Percentiles rank a stretch among this genome's conserved stretches.
phyloP scores from a whole-genome alignment of 1,140 invertebrate species.

The Drosophila kurseongensis region DNA sequence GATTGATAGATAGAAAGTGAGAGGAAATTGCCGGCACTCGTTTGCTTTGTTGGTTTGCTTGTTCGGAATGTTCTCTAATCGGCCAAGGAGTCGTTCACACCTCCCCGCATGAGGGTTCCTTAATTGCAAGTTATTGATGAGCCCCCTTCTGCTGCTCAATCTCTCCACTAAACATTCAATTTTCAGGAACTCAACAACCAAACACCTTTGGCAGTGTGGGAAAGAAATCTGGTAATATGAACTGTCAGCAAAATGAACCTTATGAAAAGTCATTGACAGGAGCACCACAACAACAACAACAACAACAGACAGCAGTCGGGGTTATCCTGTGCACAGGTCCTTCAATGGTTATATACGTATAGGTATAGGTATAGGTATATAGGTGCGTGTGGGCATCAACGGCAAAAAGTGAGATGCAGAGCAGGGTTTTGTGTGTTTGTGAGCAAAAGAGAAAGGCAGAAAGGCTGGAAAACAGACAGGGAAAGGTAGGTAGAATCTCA shows the following conservation, averaged over 20 bases:
- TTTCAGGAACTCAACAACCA: constrained; percentile 16
- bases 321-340: constrained; percentile 48
- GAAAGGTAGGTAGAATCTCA: constrained; percentile 66
- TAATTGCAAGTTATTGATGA: constrained; percentile 75
- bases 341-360: not conserved
- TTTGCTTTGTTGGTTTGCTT: constrained; percentile 47
- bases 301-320: constrained; percentile 1
- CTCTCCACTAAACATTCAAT: constrained; percentile 42
- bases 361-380: not conserved
- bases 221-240: constrained; percentile 54
- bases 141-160: not conserved
- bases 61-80: constrained; percentile 63
- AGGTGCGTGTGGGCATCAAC: constrained; percentile 58
- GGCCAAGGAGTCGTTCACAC: constrained; percentile 47
- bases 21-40: constrained; percentile 35
- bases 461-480: not conserved
- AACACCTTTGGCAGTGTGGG: constrained; percentile 11
- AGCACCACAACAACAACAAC: constrained; percentile 11
- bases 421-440: not conserved
- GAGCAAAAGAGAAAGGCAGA: not conserved
- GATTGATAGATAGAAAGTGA: constrained; percentile 29
- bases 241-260: constrained; percentile 62
- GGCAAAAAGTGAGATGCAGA: constrained; percentile 40
- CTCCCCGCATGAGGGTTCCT: constrained; percentile 37
- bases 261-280: constrained; percentile 71